Conservation (phyloP, 2,797 vertebrate genomes). For the Myotis findleyi region DNA sequence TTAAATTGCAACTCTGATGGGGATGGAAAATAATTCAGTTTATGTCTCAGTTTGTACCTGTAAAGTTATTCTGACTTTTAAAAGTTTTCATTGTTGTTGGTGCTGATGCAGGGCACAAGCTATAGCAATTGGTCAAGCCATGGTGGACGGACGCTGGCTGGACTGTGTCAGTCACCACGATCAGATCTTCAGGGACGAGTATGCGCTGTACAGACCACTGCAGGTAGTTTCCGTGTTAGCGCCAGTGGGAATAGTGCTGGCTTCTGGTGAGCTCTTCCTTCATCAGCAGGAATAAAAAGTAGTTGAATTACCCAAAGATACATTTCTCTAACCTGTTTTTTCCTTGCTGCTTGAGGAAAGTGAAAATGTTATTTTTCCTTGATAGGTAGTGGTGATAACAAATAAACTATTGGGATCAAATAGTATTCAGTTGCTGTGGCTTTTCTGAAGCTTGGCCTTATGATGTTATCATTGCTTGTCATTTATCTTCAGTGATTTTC, state of each 20-base stretch:
- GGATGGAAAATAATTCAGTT: neutral
- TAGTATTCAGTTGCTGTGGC: neutral
- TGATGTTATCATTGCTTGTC: neutral
- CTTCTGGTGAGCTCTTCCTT: neutral
- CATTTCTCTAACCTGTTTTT: neutral
- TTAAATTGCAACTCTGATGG: conserved; percentile 33
- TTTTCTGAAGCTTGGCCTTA: conserved; percentile 32
- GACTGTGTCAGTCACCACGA: conserved; percentile 98
- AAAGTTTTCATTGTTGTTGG: conserved; percentile 23
- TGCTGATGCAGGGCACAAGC: conserved; percentile 93
- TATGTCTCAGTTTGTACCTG: neutral
- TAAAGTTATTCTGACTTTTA: conserved; percentile 35
- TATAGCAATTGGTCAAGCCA: conserved; percentile 97
- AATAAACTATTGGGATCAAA: neutral
- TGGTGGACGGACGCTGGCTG: conserved; percentile 98
- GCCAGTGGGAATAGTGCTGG: neutral
- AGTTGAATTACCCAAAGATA: neutral
- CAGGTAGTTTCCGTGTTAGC: conserved; percentile 89
- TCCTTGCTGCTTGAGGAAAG: neutral
- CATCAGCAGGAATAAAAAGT: neutral
- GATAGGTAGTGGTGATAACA: neutral
- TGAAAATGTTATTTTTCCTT: neutral
- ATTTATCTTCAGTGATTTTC: conserved; percentile 49
- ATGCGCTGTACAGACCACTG: conserved; percentile 96
- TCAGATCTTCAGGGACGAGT: conserved; percentile 98